A percentile compares a stretch with the other conserved stretches of the same genome.
These are phyloP conservation scores for Patella depressa DNA, from an alignment of 2,888 invertebrate species.

Conservation along the genomic window DNA sequence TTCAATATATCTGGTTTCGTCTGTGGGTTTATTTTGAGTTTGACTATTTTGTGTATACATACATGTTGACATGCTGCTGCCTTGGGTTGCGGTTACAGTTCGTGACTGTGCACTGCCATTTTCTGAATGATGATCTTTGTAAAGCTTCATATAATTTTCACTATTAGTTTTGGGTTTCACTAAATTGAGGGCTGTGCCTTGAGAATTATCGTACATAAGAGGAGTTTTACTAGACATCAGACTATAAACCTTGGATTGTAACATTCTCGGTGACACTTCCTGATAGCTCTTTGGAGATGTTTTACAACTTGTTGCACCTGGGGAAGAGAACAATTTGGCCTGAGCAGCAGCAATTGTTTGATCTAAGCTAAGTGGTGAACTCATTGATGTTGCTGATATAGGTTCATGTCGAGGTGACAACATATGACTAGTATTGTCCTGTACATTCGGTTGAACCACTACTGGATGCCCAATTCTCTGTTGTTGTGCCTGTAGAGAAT, in stretches of 20 bases:
- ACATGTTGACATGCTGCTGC: too few relatives aligned
- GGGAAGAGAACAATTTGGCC: slow-evolving; percentile 18
- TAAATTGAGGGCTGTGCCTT: not conserved
- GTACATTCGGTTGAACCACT: slow-evolving; percentile 11
- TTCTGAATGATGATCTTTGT: not conserved
- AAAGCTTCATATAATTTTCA: too few relatives aligned
- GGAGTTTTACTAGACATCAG: not conserved
- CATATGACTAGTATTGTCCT: slow-evolving; percentile 1
- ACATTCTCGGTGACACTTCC: not conserved
- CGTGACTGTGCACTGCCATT: not conserved
- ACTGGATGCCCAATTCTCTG: slow-evolving; percentile 3
- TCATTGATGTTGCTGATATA: not conserved
- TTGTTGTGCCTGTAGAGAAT: not conserved
- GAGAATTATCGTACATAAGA: not conserved
- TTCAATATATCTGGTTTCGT: not conserved
- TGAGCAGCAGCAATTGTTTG: slow-evolving; percentile 24
- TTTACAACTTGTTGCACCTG: not conserved
- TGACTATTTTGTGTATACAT: not conserved
- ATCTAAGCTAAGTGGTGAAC: not conserved
- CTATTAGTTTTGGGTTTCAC: not conserved
- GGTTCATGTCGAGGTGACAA: not conserved
- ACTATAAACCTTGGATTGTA: not conserved
- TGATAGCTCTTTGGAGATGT: not conserved
- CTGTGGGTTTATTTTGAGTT: not conserved
- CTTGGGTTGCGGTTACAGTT: not conserved